Percentiles rank a stretch among this genome's conserved stretches.
phyloP scores from a whole-genome alignment of 2,888 invertebrate genomes.

The Panzeria rudis region DNA sequence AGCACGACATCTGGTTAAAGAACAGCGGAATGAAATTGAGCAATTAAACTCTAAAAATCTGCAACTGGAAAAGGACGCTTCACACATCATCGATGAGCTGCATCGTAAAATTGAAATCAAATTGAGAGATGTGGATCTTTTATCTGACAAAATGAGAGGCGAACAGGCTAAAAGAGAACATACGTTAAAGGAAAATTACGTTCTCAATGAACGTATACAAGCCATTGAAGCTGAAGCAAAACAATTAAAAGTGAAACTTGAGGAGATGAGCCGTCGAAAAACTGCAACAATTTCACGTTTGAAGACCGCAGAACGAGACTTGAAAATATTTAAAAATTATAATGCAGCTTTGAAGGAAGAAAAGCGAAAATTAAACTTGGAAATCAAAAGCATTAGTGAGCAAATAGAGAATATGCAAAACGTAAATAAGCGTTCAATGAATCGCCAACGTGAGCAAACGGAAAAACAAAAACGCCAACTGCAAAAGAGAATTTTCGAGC shows the following conservation, averaged over 20 bases:
- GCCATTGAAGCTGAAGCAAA: constrained; percentile 77
- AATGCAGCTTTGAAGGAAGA: constrained; percentile 79
- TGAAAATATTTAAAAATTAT: constrained; percentile 81
- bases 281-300: constrained; percentile 77
- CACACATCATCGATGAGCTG: constrained; percentile 78
- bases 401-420: constrained; percentile 79
- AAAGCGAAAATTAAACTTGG: constrained; percentile 78
- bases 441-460: constrained; percentile 80
- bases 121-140: constrained; percentile 78
- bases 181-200: constrained; percentile 78
- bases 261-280: constrained; percentile 79
- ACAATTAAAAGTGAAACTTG: constrained; percentile 78
- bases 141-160: constrained; percentile 79
- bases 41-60: constrained; percentile 80
- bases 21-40: constrained; percentile 81
- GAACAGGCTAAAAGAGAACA: constrained; percentile 80
- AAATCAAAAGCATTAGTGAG: constrained; percentile 76
- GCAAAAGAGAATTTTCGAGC: constrained; percentile 81
- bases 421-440: constrained; percentile 78
- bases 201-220: constrained; percentile 78
- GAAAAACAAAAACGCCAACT: constrained; percentile 81
- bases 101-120: constrained; percentile 80
- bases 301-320: constrained; percentile 79
- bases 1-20: constrained; percentile 81
- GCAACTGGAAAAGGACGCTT: constrained; percentile 80